Percentiles rank a stretch among this genome's conserved stretches.
Conservation (phyloP, 2,888 invertebrate species). For the Encarsia formosa region DNA sequence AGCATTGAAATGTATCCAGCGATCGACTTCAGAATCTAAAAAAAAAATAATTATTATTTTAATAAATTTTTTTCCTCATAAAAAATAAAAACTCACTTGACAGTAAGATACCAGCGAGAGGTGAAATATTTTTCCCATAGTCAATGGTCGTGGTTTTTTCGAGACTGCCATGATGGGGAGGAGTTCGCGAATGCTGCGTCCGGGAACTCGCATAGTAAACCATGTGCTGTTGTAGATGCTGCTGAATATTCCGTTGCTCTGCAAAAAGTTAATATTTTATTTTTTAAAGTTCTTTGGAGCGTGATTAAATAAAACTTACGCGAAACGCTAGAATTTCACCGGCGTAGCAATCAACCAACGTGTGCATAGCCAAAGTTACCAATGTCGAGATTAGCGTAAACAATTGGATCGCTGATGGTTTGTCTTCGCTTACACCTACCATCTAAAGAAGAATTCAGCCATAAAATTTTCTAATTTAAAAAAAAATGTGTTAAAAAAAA, state of each 20-base stretch:
- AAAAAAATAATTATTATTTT: background rate
- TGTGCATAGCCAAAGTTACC: slow-evolving; percentile 5
- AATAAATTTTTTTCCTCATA: background rate
- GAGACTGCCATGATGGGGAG: slow-evolving; percentile 6
- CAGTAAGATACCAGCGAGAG: slow-evolving; percentile 8
- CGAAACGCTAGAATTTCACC: background rate
- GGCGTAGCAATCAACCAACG: slow-evolving; percentile 7
- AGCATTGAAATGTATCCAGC: slow-evolving; percentile 1
- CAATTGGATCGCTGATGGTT: slow-evolving; percentile 2
- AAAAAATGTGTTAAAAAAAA: background rate
- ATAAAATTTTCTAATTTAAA: background rate
- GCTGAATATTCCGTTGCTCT: slow-evolving; percentile 3
- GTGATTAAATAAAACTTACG: background rate
- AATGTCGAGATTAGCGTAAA: background rate
- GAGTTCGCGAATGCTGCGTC: background rate
- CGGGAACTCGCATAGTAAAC: background rate
- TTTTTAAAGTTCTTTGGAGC: background rate
- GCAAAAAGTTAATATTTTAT: background rate
- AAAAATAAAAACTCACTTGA: background rate
- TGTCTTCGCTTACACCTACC: background rate
- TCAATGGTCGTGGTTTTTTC: slow-evolving; percentile 1
- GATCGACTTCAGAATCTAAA: background rate
- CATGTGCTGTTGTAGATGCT: slow-evolving; percentile 5
- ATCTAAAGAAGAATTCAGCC: background rate
- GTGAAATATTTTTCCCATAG: slow-evolving; percentile 1